A percentile compares a stretch with the other conserved stretches of the same genome.
phyloP scores from a whole-genome alignment of 2,113 vertebrate genomes.

The Zingel zingel region DNA sequence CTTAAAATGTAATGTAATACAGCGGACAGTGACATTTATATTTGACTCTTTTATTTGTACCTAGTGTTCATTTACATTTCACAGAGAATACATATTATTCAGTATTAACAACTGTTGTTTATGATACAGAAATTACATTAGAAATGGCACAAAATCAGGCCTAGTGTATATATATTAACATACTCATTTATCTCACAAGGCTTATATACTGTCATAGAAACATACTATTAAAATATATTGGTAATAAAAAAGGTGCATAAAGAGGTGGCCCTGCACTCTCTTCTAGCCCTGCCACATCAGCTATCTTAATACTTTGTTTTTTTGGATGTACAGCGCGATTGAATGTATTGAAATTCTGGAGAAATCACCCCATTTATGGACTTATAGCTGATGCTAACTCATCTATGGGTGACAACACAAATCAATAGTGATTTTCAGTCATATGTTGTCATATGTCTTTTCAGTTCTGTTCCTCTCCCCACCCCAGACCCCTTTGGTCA shows the following conservation, averaged over 20 bases:
- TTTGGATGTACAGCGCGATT: not conserved
- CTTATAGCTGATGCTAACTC: not conserved
- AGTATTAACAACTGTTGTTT: slow-evolving; percentile 1
- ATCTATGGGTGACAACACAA: not conserved
- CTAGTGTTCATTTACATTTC: not conserved
- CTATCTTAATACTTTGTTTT: not conserved
- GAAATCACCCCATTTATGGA: not conserved
- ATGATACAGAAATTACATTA: slow-evolving; percentile 18
- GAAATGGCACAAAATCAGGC: slow-evolving; percentile 40
- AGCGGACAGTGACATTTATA: not conserved
- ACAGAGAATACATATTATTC: slow-evolving; percentile 3
- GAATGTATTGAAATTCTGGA: not conserved
- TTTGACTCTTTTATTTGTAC: not conserved
- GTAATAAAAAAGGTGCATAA: not conserved
- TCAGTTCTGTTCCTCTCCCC: not conserved
- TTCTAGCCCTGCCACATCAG: not conserved
- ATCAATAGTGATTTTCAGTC: not conserved
- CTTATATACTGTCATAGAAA: not conserved
- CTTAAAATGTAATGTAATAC: not conserved
- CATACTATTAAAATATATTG: slow-evolving; percentile 7
- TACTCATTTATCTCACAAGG: slow-evolving; percentile 7
- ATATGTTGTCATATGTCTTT: not conserved
- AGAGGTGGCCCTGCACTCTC: slow-evolving; percentile 65
- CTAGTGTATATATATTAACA: not conserved
- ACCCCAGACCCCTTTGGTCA: slow-evolving; percentile 31